Base-by-base conservation (phyloP, 2,888 invertebrate species). In the Calephelis perditalis region DNA sequence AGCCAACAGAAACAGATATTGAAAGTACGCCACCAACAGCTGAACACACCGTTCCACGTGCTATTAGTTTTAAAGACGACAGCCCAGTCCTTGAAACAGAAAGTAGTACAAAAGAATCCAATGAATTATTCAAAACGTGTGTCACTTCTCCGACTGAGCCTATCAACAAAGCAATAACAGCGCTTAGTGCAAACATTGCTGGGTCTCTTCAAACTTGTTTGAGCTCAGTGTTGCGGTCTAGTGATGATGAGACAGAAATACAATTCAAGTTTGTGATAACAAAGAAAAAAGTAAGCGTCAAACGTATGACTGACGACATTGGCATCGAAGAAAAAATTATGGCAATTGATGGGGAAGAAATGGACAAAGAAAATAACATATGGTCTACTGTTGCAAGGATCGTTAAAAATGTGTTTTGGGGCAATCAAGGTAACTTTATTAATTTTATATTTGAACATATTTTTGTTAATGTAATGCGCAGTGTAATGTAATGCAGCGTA, bases 231-330 rank as follows among this genome's bases (percentile, higher is more conserved):
- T 66, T 90, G 57, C 77, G 74, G 67, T 76, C 84, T 1, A 79
- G 76, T 3, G 86, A 83, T 57, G 86, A 86, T 49, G 87, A 88
- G 68, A 89, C 89, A 0, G 89, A 90, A 70, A 85, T 90, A 70
- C 86, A 90, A 71, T 89, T 90, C 63, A 86, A 90, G 74, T 89
- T 90, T 70, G 79, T 85, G 7, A 87, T 90, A 65, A 85, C 85
- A 2, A 88, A 86, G 70, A 87, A 78, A 70, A 87, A 79, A 68
- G 82, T 88, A 11, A 82, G 81, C 64, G 81, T 87, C 8, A 82
- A 82, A 66, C 77, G 76, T 62, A 71, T 84, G 7, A 71, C 73
- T 35, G 80, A 80, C 15, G 76, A 79, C 15, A 10, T 49, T 35
- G 70, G 62, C 57, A 56, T 66, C 7, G 71, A 73, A 62, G 79